Conservation (phyloP, 2,113 vertebrate species). For the Manacus vitellinus region DNA sequence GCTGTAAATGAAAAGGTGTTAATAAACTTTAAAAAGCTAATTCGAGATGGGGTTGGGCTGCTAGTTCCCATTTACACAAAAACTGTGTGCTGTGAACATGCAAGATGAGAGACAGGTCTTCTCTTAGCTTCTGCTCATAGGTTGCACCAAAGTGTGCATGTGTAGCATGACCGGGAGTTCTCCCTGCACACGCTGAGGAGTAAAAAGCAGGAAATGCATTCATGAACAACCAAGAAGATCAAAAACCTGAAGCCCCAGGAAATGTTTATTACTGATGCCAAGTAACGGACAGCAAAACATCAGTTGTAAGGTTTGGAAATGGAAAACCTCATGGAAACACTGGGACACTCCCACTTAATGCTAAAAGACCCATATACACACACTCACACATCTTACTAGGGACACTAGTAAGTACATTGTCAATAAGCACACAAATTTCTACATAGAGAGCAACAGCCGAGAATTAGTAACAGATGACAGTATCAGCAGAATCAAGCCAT, state of each 20-base stretch:
- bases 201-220: background rate
- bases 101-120: background rate
- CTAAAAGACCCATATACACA: background rate
- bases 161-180: accelerated
- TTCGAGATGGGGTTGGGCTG: background rate
- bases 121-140: background rate
- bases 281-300: background rate
- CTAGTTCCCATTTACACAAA: background rate
- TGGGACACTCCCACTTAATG: background rate
- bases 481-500: background rate
- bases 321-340: background rate
- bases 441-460: background rate
- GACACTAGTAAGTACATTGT: background rate
- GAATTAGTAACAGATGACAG: background rate
- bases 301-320: background rate
- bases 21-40: background rate
- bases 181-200: accelerated
- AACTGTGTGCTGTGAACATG: background rate
- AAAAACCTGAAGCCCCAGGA: background rate
- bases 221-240: background rate
- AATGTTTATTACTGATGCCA: background rate
- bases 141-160: accelerated
- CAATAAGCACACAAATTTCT: background rate
- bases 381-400: background rate
- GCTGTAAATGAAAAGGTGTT: background rate